Evolutionary conservation across 2,888 invertebrate genomes (phyloP), one percentile per base, ranked within the genome.

Genomic region (Aphodius sticticus): DNA sequence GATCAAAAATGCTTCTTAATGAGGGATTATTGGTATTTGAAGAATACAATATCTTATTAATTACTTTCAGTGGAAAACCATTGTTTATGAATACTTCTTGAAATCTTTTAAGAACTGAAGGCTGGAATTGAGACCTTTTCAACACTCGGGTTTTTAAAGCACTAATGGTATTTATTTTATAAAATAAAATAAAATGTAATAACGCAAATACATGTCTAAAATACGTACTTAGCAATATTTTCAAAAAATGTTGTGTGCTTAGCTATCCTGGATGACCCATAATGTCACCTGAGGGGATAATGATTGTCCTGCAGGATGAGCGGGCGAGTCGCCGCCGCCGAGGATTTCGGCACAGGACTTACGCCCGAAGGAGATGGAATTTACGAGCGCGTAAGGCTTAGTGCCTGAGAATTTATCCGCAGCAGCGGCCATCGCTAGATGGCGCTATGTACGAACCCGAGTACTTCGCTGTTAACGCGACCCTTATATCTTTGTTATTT

Each of bases 401-500:
- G 9, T 53, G 53, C 53, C 53, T 12, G 53, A 53, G 53, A 53
- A 53, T 53, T 53, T 53, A 53, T 53, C 53, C 53, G 53, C 53
- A 53, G 53, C 53, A 9, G 12, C 53, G 53, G 6, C 53, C 53
- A 53, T 53, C 53, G 53, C 53, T 53, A 53, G 53, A 53, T 53
- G 53, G 53, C 53, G 53, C 53, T 53, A 53, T 12, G 53, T 53
- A 53, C 53, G 53, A 53, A 3, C 53, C 53, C 53, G 9, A 9
- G 53, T 53, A 53, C 53, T 53, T 53, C 9, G 53, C 53, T 53
- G 53, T 53, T 53, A 53, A 53, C 53, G 53, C 53, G 53, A 53
- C 53, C 53, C 53, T 53, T 53, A 53, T 53, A 53, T 53, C 53
- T 53, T 53, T 53, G 53, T 53, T 53, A 53, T 53, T 53, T 53